Conservation (phyloP, 2,888 invertebrate species). For the Alsophila aescularia region DNA sequence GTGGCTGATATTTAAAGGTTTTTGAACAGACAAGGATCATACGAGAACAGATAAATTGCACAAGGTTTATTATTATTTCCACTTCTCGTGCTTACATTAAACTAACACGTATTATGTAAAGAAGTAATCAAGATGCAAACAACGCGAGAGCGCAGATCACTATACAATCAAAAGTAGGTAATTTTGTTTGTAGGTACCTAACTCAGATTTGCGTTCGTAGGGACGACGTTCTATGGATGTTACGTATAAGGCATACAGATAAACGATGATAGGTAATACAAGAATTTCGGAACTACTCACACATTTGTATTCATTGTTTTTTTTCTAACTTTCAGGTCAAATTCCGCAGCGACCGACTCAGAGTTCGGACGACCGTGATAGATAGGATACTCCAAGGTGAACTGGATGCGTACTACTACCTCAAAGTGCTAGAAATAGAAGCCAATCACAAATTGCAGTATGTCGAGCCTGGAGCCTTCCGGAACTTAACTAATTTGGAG, state of each 20-base stretch:
- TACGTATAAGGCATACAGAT: not conserved
- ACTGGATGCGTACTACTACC: slow-evolving; percentile 60
- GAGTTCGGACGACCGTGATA: slow-evolving; percentile 80
- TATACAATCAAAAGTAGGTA: slow-evolving; percentile 1
- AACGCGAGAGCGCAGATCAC: slow-evolving; percentile 13
- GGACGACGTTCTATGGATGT: not conserved
- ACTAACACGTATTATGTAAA: slow-evolving; percentile 7
- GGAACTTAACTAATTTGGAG: slow-evolving; percentile 71
- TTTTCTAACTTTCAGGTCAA: slow-evolving; percentile 60
- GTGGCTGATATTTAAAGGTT: too few species aligned
- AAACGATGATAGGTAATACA: not conserved
- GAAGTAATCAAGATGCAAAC: slow-evolving; percentile 27
- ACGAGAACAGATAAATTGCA: too few species aligned
- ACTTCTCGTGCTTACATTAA: not conserved
- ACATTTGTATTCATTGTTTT: not conserved
- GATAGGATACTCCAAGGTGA: slow-evolving; percentile 68
- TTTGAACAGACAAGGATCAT: too few species aligned
- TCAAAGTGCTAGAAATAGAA: slow-evolving; percentile 79
- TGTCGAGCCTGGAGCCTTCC: slow-evolving; percentile 78
- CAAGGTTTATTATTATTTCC: not conserved
- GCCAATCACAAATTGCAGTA: slow-evolving; percentile 79
- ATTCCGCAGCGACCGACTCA: slow-evolving; percentile 63
- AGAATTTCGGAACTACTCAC: not conserved
- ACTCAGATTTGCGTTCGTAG: not conserved
- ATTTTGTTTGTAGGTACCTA: slow-evolving; percentile 1